Conservation (phyloP, 2,797 vertebrate species). For the Alexandromys oeconomus region DNA sequence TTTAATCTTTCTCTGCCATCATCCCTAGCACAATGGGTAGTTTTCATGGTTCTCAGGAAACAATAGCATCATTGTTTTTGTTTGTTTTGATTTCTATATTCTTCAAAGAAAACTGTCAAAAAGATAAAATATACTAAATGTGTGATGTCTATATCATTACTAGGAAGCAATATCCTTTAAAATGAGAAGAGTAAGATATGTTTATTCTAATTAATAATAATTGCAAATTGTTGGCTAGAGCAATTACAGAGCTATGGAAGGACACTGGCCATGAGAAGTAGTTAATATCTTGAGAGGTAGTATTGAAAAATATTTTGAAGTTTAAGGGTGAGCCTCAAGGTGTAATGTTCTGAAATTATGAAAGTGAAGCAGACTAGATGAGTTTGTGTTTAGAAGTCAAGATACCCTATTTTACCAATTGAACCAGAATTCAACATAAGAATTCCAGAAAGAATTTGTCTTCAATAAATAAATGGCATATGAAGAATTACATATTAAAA, state of each 20-base stretch:
- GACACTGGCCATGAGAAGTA: background rate
- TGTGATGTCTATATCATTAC: background rate
- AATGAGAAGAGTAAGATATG: background rate
- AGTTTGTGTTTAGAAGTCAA: background rate
- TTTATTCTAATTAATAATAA: background rate
- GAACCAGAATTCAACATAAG: background rate
- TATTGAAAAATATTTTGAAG: background rate
- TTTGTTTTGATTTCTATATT: background rate
- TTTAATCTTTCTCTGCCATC: background rate
- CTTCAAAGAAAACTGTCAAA: background rate
- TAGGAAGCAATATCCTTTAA: background rate
- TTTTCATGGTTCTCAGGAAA: background rate
- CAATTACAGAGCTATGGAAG: background rate
- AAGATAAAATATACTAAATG: background rate
- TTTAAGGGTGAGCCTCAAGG: background rate
- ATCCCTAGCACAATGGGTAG: accelerated
- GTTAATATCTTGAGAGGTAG: background rate
- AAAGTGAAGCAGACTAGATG: background rate
- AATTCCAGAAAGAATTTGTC: background rate
- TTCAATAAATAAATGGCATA: background rate
- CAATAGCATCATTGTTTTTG: background rate
- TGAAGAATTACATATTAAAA: background rate
- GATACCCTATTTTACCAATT: background rate
- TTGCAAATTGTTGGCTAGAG: background rate
- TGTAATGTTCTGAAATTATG: background rate